Percentiles rank a stretch among this genome's conserved stretches.
Evolutionary conservation across 2,888 invertebrate genomes (phyloP).

Genomic region (Caradrina clavipalpis): DNA sequence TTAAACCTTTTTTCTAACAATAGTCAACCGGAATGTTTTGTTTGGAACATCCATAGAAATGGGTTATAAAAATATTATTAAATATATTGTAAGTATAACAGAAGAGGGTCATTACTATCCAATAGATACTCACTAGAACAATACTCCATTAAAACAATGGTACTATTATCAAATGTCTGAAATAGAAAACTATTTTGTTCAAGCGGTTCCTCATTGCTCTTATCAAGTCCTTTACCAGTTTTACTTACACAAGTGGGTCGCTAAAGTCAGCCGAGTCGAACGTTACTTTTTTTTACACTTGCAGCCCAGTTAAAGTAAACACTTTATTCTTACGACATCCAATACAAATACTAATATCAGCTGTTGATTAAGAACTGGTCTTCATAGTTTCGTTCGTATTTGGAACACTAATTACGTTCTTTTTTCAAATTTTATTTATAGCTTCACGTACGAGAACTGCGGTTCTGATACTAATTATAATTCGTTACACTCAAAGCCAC

Average conservation of each 20-base stretch:
- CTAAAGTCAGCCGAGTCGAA: constrained; percentile 75
- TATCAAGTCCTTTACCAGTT: constrained; percentile 69
- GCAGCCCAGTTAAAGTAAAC: constrained; percentile 49
- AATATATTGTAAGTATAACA: no score
- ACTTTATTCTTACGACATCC: constrained; percentile 71
- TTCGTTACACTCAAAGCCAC: constrained; percentile 46
- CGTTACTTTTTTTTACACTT: constrained; percentile 79
- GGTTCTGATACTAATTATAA: constrained; percentile 48
- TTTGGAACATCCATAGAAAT: constrained; percentile 3
- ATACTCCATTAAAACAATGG: constrained; percentile 23
- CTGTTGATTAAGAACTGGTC: constrained; percentile 46
- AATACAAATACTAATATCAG: constrained; percentile 64
- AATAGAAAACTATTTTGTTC: constrained; percentile 36
- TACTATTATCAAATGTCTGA: constrained; percentile 21
- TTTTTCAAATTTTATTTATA: constrained; percentile 45
- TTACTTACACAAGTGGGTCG: constrained; percentile 76
- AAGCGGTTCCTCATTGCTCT: constrained; percentile 68
- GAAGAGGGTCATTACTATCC: background rate
- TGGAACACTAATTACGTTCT: constrained; percentile 52
- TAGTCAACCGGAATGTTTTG: background rate
- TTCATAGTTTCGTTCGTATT: constrained; percentile 50
- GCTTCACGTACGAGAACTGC: constrained; percentile 31
- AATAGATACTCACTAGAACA: background rate
- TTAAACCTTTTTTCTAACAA: constrained; percentile 4
- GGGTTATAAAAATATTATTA: constrained; percentile 4